Conservation (phyloP, 1,140 invertebrate species). For the Uloborus diversus region DNA sequence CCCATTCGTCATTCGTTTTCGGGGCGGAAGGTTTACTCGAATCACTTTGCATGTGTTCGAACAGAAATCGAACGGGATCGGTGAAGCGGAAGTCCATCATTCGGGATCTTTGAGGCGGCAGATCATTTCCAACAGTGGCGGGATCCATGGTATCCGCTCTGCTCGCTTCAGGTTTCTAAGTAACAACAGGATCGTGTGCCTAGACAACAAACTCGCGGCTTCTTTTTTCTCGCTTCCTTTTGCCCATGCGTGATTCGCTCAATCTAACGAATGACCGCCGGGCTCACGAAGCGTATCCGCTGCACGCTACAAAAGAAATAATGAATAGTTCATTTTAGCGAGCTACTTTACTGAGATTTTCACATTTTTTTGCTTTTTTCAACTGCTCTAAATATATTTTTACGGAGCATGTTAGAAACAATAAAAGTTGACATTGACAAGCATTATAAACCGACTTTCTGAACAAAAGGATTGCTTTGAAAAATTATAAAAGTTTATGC, state of each 20-base stretch:
- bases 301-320: constrained; percentile 48
- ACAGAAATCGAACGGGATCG: constrained; percentile 45
- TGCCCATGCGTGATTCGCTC: constrained; percentile 49
- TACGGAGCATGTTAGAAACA: constrained; percentile 25
- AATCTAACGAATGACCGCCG: constrained; percentile 49
- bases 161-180: constrained; percentile 39
- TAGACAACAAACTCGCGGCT: constrained; percentile 50
- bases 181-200: constrained; percentile 43
- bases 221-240: constrained; percentile 41
- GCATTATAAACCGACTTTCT: not conserved
- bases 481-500: too few relatives aligned
- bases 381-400: constrained; percentile 48
- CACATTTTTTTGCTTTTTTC: constrained; percentile 17
- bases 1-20: constrained; percentile 40
- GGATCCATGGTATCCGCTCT: constrained; percentile 38
- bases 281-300: constrained; percentile 48
- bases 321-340: constrained; percentile 43
- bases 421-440: constrained; percentile 8
- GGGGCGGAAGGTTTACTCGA: not conserved
- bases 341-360: constrained; percentile 3
- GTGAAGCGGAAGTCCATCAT: constrained; percentile 37
- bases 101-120: constrained; percentile 16
- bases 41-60: constrained; percentile 46
- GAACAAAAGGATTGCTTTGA: too few relatives aligned
- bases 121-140: constrained; percentile 23